phyloP scores from a whole-genome alignment of 92 coral and sea anemone genomes.

The Phenganax stokvisi region DNA sequence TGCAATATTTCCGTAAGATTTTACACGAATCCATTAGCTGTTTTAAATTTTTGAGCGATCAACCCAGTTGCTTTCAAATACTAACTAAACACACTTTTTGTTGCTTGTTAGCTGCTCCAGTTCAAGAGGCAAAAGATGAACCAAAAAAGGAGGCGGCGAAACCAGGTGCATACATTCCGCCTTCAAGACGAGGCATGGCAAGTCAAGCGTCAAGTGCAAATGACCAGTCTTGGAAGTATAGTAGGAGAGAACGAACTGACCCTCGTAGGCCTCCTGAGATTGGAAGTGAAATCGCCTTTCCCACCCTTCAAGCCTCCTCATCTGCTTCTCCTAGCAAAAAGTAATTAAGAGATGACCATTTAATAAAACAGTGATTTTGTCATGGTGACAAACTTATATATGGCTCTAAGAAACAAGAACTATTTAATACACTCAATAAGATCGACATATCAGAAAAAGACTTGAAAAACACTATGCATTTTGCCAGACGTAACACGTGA shows the following conservation, averaged over 20 bases:
- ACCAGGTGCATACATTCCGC: constrained; percentile 72
- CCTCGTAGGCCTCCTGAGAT: constrained; percentile 82
- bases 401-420: too few relatives aligned
- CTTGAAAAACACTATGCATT: too few relatives aligned
- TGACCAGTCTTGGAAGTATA: constrained; percentile 38
- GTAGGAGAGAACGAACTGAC: constrained; percentile 43
- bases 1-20: not conserved
- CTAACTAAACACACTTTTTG: too few relatives aligned
- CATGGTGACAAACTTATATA: too few relatives aligned
- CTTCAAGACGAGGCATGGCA: constrained; percentile 69
- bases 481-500: too few relatives aligned
- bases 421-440: too few relatives aligned
- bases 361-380: too few relatives aligned
- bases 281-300: constrained; percentile 88
- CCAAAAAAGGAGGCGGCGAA: constrained; percentile 22
- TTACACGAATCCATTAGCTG: not conserved
- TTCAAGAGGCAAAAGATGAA: constrained; percentile 53
- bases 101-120: constrained; percentile 2
- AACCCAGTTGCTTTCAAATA: too few relatives aligned
- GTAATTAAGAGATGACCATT: not conserved
- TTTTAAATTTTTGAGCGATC: not conserved
- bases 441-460: too few relatives aligned
- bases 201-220: constrained; percentile 12
- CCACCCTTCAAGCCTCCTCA: constrained; percentile 60
- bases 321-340: constrained; percentile 27